phyloP scores from a whole-genome alignment of 2,113 vertebrate genomes.

The Regulus satrapa region DNA sequence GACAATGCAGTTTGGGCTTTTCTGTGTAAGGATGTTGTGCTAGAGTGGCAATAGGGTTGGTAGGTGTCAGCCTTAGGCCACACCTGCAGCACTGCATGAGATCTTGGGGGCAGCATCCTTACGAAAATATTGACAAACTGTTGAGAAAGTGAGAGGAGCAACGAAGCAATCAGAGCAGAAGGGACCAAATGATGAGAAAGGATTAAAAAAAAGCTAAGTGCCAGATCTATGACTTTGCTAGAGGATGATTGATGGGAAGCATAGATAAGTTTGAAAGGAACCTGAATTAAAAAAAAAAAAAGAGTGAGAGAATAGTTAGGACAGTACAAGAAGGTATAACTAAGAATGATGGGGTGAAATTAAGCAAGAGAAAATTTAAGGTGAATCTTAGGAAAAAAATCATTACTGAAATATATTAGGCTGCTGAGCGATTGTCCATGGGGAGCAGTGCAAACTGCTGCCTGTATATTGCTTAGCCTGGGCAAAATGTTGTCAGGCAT shows the following conservation, averaged over 20 bases:
- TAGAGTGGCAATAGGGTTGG: not conserved
- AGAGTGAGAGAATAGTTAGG: not conserved
- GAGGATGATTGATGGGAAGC: slow-evolving; percentile 45
- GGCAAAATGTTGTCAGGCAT: not conserved
- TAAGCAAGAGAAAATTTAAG: slow-evolving; percentile 64
- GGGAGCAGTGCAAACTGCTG: slow-evolving; percentile 39
- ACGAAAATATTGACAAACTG: slow-evolving; percentile 26
- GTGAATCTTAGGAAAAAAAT: slow-evolving; percentile 63
- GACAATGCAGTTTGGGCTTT: not conserved
- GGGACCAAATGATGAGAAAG: slow-evolving; percentile 46
- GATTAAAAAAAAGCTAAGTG: slow-evolving; percentile 45
- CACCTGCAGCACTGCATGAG: not conserved
- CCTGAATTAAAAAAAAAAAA: not conserved
- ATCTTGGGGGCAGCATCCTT: not conserved
- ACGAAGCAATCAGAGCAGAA: slow-evolving; percentile 26
- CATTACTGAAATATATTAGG: slow-evolving; percentile 60
- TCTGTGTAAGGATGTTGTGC: not conserved
- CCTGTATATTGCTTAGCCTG: not conserved
- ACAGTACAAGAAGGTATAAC: slow-evolving; percentile 15
- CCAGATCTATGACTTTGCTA: slow-evolving; percentile 6
- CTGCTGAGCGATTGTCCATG: not conserved
- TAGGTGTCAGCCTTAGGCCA: not conserved
- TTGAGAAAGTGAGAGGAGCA: slow-evolving; percentile 22
- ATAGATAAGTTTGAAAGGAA: slow-evolving; percentile 31
- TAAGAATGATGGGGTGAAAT: slow-evolving; percentile 61